phyloP scores from a whole-genome alignment of 2,888 invertebrate genomes.

The Bellardia bayeri region DNA sequence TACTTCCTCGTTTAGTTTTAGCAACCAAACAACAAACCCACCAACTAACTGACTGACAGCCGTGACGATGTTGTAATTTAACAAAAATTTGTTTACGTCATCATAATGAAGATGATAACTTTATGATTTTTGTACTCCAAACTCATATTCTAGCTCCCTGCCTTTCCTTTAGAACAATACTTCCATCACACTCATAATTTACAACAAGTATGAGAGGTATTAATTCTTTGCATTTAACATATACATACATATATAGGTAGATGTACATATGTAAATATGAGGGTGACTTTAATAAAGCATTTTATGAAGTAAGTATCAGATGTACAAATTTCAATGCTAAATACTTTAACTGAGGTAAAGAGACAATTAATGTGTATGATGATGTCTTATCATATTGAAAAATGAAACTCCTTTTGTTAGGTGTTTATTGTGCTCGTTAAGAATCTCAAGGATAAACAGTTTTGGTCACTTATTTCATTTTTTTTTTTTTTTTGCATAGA shows the following conservation, averaged over 20 bases:
- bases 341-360: conserved; percentile 50
- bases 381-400: conserved; percentile 15
- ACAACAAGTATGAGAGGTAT: conserved; percentile 10
- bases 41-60: conserved; percentile 71
- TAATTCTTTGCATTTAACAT: conserved; percentile 61
- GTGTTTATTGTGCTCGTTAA: conserved; percentile 66
- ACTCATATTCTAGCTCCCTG: conserved; percentile 22
- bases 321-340: conserved; percentile 41
- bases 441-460: conserved; percentile 51
- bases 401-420: conserved; percentile 56
- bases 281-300: conserved; percentile 63
- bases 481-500: too few relatives aligned
- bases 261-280: conserved; percentile 35
- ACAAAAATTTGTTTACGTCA: conserved; percentile 82
- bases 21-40: conserved; percentile 32
- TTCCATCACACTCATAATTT: background rate
- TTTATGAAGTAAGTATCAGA: conserved; percentile 62
- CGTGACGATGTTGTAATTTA: conserved; percentile 78
- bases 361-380: conserved; percentile 36
- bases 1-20: conserved; percentile 25
- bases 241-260: conserved; percentile 7
- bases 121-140: conserved; percentile 75
- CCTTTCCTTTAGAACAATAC: conserved; percentile 13
- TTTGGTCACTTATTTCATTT: conserved; percentile 65
- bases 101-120: conserved; percentile 80